Base-by-base conservation (phyloP, 1,140 invertebrate genomes). In the Ostrea denselamellosa region DNA sequence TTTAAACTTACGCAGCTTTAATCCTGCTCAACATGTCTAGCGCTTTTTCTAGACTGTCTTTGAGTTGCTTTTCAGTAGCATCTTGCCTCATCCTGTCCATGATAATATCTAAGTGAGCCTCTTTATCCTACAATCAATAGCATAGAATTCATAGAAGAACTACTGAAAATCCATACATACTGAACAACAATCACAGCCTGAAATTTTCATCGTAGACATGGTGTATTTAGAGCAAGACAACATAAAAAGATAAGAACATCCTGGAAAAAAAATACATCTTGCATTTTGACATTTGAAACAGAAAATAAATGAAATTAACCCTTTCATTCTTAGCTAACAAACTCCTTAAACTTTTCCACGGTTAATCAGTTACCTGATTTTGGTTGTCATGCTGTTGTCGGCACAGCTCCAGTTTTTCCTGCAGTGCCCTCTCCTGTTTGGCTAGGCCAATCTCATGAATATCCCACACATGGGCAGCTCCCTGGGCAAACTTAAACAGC, bases 71-170 rank as follows among this genome's bases (percentile, higher is more conserved):
- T 86, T 95, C 95, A 17, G 89, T 92, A 19, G 93, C 92, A 85
- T 94, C 94, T 81, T 95, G 94, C 86, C 95, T 90, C 94, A 95
- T 94, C 81, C 92, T 89, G 90, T 95, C 95, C 94, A 95, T 93
- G 0, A 94, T 92, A 28, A 94, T 93, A 89, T 95, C 94, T 17
- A 95, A 89, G 62, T 94, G 91, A 34, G 93, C 93, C 89, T 95
- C 94, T 65, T 90, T 90, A 19, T 95, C 94, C 94, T 95, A 88
- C 12, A 90, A 87, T 51, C 25, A 82, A 54, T 22, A 65, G 22
- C 58, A 62, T 17, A 14, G 7, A 62, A 5, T 19, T 62, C 5
- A 62, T 19, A 8, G 17, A 19, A 19, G 12, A 62, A 56, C 14
- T 56, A 62, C 17, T n/a, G 54, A 17, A 12, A 56, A 56, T 56